Evolutionary conservation across 37 sponge, comb jelly and placozoan species (phyloP).

Genomic region (Hexactinellida sp.): DNA sequence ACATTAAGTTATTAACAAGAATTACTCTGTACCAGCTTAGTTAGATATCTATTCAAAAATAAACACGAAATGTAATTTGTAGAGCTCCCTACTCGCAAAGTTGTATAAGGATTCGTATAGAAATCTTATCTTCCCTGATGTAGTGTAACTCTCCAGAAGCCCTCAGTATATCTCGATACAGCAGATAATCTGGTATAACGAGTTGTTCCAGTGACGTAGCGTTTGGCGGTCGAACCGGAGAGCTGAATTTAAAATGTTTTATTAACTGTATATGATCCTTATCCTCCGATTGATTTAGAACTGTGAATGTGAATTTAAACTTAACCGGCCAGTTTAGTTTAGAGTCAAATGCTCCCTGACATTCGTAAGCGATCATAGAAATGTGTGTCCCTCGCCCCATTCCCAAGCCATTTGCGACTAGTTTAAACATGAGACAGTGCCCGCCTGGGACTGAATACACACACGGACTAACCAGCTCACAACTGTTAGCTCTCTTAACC

Average conservation of each 20-base stretch:
- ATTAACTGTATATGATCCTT: not conserved
- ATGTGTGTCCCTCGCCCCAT: not conserved
- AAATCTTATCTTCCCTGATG: not conserved
- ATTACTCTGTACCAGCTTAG: too few species aligned
- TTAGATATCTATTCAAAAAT: too few species aligned
- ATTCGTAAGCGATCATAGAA: not conserved
- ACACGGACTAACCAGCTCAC: not conserved
- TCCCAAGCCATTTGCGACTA: not conserved
- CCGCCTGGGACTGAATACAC: slow-evolving; percentile 6
- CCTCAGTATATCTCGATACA: not conserved
- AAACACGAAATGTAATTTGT: not conserved
- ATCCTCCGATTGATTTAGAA: not conserved
- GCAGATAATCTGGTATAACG: not conserved
- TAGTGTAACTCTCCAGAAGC: slow-evolving; percentile 1
- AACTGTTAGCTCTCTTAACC: not conserved
- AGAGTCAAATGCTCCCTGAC: not conserved
- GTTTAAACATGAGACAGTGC: not conserved
- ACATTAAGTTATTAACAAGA: too few species aligned
- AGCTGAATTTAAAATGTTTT: not conserved
- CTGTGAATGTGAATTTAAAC: not conserved
- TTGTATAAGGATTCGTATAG: not conserved
- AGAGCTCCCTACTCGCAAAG: not conserved
- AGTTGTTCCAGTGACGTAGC: not conserved
- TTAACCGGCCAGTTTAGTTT: not conserved
- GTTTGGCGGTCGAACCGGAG: not conserved